These are phyloP conservation scores for Microctonus hyperodae DNA, from an alignment of 2,888 invertebrate genomes.

Conservation along the genomic window DNA sequence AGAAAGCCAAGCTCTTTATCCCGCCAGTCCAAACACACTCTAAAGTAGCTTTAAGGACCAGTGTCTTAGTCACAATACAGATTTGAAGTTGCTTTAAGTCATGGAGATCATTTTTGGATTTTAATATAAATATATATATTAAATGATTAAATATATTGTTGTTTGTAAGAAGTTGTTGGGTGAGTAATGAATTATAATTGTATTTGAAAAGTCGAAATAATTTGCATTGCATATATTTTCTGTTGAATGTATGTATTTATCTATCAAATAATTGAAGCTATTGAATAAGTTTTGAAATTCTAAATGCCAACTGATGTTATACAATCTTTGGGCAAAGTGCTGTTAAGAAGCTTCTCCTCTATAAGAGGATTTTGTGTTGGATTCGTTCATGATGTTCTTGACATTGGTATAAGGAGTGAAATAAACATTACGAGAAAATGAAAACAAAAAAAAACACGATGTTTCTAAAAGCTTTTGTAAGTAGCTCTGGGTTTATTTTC, in stretches of 20 bases:
- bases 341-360: slow-evolving; percentile 48
- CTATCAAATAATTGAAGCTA: slow-evolving; percentile 49
- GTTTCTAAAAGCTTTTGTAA: slow-evolving; percentile 21
- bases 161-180: neutral
- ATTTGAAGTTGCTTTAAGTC: neutral
- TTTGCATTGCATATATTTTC: slow-evolving; percentile 9
- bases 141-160: neutral
- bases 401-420: slow-evolving; percentile 28
- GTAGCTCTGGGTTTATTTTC: slow-evolving; percentile 32
- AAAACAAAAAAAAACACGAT: neutral
- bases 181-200: neutral
- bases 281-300: slow-evolving; percentile 58
- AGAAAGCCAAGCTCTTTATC: neutral
- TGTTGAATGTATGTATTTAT: too few species aligned
- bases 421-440: slow-evolving; percentile 9
- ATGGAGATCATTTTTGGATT: neutral
- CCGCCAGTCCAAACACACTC: neutral
- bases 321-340: slow-evolving; percentile 34
- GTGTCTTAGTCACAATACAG: neutral
- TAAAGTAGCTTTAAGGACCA: neutral
- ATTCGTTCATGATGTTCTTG: slow-evolving; percentile 23
- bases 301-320: slow-evolving; percentile 36
- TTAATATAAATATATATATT: too few species aligned
- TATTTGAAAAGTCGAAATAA: neutral
- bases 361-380: slow-evolving; percentile 54